A percentile compares a stretch with the other conserved stretches of the same genome.
Conservation (phyloP, 92 coral and sea anemone species). For the Actinostola sp. region DNA sequence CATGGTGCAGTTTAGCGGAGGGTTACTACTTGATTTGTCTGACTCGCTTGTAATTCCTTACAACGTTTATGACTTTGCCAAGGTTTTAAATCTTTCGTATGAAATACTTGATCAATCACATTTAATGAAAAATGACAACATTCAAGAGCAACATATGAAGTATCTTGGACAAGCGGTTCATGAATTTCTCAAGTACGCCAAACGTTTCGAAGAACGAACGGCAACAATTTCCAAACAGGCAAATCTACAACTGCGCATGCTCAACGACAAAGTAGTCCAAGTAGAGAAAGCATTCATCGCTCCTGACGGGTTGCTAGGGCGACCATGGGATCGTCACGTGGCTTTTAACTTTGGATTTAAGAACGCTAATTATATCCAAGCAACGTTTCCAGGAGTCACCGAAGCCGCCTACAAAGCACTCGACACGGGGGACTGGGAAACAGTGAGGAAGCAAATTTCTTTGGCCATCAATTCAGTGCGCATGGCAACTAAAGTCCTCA, state of each 20-base stretch:
- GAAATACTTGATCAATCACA: slow-evolving; percentile 48
- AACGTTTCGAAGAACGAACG: slow-evolving; percentile 47
- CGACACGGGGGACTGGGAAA: slow-evolving; percentile 79
- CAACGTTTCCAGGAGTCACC: slow-evolving; percentile 90
- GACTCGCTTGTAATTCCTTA: slow-evolving; percentile 80
- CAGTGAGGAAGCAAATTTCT: slow-evolving; percentile 25
- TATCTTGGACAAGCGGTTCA: slow-evolving; percentile 66
- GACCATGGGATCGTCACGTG: slow-evolving; percentile 75
- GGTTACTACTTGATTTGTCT: slow-evolving; percentile 70
- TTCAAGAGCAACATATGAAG: slow-evolving; percentile 41
- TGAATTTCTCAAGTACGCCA: slow-evolving; percentile 56
- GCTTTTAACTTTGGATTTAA: slow-evolving; percentile 84
- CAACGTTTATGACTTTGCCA: slow-evolving; percentile 67
- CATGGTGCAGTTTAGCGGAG: slow-evolving; percentile 83
- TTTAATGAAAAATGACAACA: slow-evolving; percentile 38
- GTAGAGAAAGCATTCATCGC: slow-evolving; percentile 87
- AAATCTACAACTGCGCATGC: slow-evolving; percentile 59
- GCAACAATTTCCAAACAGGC: slow-evolving; percentile 29
- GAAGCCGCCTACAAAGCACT: slow-evolving; percentile 62
- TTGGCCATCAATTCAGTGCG: neutral
- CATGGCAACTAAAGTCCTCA: neutral
- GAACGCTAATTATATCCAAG: slow-evolving; percentile 43
- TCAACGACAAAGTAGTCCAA: slow-evolving; percentile 84
- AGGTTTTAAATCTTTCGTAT: slow-evolving; percentile 60
- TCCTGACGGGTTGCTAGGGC: slow-evolving; percentile 85